Base-by-base conservation (phyloP, 2,797 vertebrate species). In the Prionace glauca region DNA sequence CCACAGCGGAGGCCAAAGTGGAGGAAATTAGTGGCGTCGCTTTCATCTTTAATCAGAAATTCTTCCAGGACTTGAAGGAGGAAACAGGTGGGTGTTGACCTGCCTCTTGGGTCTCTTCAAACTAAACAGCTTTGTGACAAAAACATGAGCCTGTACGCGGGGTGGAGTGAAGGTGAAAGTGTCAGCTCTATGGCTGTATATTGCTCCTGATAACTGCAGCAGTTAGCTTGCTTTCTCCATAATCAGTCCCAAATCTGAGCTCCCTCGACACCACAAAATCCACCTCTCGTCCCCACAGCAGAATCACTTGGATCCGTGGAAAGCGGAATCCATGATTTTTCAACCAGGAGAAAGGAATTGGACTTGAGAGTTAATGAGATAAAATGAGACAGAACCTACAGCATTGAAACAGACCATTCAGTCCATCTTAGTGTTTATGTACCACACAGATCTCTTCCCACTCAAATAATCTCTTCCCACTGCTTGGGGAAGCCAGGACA, bases 41-140 rank as follows among this genome's bases (percentile, higher is more conserved):
- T 97, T 99, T 99, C 96, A 99, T 99, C 97, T 99, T 99, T 97
- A 99, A 99, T 97, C 99, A 99, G 97, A 99, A 99, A 97, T 99
- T 99, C 97, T 99, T 99, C 96, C 98, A 98, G 95, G 99, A 99
- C 96, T 98, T 99, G 96, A 99, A 98, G 97, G 99, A 99, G 96
- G 98, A 99, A 96, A 99, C 99, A 9, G 99, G 99, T 99, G 96
- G 84, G 95, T 26, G 32, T 32, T 92, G 92, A 45, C 67, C 67
- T 12, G 16, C 87, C 87, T 29, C 50, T 8, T 29, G 1, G 56
- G 87, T 14, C 87, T 14, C 24, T 45, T 14, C 60, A 60, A 90
- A 62, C 87, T 62, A 29, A 60, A 32, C 60, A 81, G 87, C 56
- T 62, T 62, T 62, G 60, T 14, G 87, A 26, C 26, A 14, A n/a